These are phyloP conservation scores for Yponomeuta plumbellus DNA, from an alignment of 2,888 invertebrate genomes.

Conservation along the genomic window DNA sequence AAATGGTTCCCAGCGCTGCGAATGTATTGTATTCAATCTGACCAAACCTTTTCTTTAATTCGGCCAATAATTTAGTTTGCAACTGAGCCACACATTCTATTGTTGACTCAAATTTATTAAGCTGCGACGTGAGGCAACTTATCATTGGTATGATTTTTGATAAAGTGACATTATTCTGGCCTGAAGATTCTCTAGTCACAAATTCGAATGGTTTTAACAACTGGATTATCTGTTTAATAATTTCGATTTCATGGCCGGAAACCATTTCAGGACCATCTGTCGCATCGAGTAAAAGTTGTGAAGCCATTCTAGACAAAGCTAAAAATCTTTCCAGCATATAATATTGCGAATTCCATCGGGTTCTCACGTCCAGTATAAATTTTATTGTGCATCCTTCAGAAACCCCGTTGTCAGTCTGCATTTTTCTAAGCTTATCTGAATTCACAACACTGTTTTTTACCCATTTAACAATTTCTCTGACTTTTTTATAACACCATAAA, in stretches of 20 bases:
- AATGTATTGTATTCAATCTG: conserved; percentile 23
- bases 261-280: conserved; percentile 21
- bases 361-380: conserved; percentile 19
- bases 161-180: conserved; percentile 15
- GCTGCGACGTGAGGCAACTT: too few species aligned
- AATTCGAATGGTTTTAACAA: conserved; percentile 23
- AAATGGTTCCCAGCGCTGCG: conserved; percentile 23
- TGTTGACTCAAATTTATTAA: conserved; percentile 17
- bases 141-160: conserved; percentile 24
- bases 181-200: conserved; percentile 23
- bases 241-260: conserved; percentile 20
- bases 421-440: conserved; percentile 18
- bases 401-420: conserved; percentile 13
- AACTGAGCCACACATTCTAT: conserved; percentile 8
- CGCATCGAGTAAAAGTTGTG: conserved; percentile 21
- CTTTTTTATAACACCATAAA: conserved; percentile 13
- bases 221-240: conserved; percentile 17
- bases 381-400: conserved; percentile 13
- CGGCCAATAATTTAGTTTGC: conserved; percentile 21
- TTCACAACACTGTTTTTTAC: conserved; percentile 17
- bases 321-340: too few species aligned
- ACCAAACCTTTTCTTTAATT: conserved; percentile 24
- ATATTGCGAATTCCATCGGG: too few species aligned
- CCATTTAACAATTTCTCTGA: conserved; percentile 14
- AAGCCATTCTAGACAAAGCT: conserved; percentile 22